Base-by-base conservation (phyloP, 1,140 invertebrate species). In the Zaprionus ornatus region DNA sequence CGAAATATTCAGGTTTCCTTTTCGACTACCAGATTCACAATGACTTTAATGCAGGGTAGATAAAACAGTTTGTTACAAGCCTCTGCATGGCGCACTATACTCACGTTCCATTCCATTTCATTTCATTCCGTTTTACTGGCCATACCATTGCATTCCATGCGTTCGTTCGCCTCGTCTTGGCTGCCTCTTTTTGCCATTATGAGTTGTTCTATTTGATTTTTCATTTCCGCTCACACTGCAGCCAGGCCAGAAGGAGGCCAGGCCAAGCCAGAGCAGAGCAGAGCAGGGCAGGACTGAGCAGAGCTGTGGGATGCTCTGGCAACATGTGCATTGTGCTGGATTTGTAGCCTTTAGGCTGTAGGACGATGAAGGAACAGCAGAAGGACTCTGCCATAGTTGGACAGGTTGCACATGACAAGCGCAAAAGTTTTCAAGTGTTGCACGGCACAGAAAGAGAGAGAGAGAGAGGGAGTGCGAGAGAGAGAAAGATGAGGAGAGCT, bases 341-440 rank as follows among this genome's bases (percentile, higher is more conserved):
- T 87, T 86, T 86, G 83, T 77, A 77, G 83, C 83, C 83, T 74
- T 72, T 82, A 66, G 83, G 83, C 82, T 86, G 72, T 86, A 74
- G 79, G 50, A 74, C 82, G 67, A 57, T 50, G 70, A 35, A 67
- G 54, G 55, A 66, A 45, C 62, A 56, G 56, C 48, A 65, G 75
- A 55, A 83, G 48, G 82, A 70, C 63, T 70, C 77, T 67, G 78
- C 64, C 66, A 83, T 80, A 82, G 84, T 87, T 87, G 83, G 84
- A 83, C 84, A 87, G 86, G 84, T 87, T 87, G 80, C 84, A 87
- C 84, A 88, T 87, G 84, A 80, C 80, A 83, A 87, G 84, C 77
- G 70, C 63, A 87, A 88, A 88, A 83, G 70, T 87, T 87, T 80
- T 87, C 84, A 73, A 87, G 84, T 83, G 74, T 63, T 88, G 77